Evolutionary conservation across 2,797 vertebrate species (phyloP).

Genomic region (Muscicapa comitata): DNA sequence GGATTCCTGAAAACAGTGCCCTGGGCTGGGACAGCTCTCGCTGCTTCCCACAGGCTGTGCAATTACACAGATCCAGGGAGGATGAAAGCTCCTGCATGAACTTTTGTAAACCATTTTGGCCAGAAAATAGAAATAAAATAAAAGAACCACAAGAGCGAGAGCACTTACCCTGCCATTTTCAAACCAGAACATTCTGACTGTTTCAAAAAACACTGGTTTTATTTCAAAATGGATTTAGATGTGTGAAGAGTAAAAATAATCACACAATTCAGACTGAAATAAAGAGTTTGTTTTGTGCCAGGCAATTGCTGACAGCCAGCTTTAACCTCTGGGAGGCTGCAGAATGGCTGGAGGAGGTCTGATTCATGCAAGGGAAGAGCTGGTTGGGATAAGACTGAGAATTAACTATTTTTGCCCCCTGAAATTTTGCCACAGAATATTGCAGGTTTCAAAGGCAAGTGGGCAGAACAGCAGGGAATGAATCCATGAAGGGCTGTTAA

Average conservation of each 20-base stretch:
- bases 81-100: background rate
- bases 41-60: background rate
- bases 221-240: background rate
- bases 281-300: slow-evolving; percentile 2
- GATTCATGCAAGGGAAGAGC: background rate
- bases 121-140: background rate
- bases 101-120: background rate
- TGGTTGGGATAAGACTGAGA: background rate
- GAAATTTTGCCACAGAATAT: background rate
- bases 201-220: background rate
- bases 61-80: background rate
- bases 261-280: background rate
- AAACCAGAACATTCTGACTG: background rate
- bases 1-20: background rate
- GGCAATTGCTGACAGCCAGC: background rate
- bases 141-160: background rate
- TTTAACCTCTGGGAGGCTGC: background rate
- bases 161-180: background rate
- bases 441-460: background rate
- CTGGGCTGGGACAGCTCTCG: background rate
- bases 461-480: background rate
- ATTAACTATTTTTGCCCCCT: background rate
- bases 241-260: background rate
- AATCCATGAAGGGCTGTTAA: background rate
- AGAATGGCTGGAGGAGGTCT: background rate